Evolutionary conservation across 2,888 invertebrate species (phyloP).

Genomic region (Parapristionchus giblindavisi): DNA sequence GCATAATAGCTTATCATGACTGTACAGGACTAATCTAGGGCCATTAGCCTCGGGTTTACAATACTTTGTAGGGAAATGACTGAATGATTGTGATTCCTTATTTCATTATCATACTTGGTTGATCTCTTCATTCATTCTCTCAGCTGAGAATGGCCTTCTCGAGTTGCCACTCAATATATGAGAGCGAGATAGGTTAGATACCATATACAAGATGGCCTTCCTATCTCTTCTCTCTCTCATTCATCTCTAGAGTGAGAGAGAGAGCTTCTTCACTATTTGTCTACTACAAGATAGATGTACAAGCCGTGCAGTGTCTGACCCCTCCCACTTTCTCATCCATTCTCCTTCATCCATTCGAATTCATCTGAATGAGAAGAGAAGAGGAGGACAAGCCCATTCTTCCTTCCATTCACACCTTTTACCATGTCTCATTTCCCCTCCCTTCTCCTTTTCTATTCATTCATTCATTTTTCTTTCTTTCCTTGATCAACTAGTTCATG

Average conservation of each 20-base stretch:
- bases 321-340: constrained; percentile 5
- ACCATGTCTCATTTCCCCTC: constrained; percentile 16
- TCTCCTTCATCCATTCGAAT: constrained; percentile 16
- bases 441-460: constrained; percentile 7
- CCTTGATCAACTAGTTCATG: too few species aligned
- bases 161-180: constrained; percentile 29
- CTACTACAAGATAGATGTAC: too few species aligned
- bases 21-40: too few species aligned
- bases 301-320: constrained; percentile 4
- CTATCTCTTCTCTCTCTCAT: constrained; percentile 10
- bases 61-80: too few species aligned
- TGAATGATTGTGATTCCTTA: constrained; percentile 26
- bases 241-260: neutral
- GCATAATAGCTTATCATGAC: too few species aligned
- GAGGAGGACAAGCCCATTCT: too few species aligned
- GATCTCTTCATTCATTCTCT: neutral
- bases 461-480: constrained; percentile 11
- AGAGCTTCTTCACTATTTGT: constrained; percentile 36
- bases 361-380: constrained; percentile 24
- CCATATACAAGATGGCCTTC: constrained; percentile 24
- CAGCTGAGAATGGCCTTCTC: constrained; percentile 28
- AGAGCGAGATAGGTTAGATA: constrained; percentile 8
- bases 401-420: constrained; percentile 26
- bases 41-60: too few species aligned
- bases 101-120: constrained; percentile 30